Percentiles rank a stretch among this genome's conserved stretches.
phyloP scores from a whole-genome alignment of 2,113 vertebrate genomes.

The Apaloderma vittatum region DNA sequence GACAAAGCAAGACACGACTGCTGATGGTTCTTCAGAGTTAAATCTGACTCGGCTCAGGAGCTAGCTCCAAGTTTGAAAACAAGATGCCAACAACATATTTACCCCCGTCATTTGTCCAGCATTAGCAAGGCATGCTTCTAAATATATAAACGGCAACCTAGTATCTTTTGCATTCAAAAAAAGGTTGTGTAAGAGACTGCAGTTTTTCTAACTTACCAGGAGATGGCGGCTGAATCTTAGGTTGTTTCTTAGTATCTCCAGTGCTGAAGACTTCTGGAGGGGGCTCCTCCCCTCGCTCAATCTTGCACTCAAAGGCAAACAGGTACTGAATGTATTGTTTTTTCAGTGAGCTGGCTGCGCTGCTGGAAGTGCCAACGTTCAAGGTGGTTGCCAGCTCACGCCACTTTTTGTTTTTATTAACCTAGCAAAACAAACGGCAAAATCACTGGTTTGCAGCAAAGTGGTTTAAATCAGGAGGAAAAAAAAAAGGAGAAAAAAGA shows the following conservation, averaged over 20 bases:
- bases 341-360: conserved; percentile 93
- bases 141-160: not conserved
- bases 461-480: conserved; percentile 59
- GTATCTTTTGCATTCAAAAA: not conserved
- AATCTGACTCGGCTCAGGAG: not conserved
- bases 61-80: not conserved
- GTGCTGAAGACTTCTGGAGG: conserved; percentile 91
- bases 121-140: not conserved
- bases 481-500: not conserved
- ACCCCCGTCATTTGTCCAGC: not conserved
- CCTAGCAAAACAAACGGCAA: conserved; percentile 77
- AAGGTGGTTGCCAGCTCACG: conserved; percentile 90
- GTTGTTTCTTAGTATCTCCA: conserved; percentile 91
- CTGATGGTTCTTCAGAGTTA: not conserved
- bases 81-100: not conserved
- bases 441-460: conserved; percentile 46
- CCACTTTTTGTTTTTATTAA: conserved; percentile 99
- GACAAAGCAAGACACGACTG: not conserved
- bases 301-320: conserved; percentile 97
- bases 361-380: conserved; percentile 93
- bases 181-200: not conserved
- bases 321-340: conserved; percentile 98
- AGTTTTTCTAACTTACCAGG: conserved; percentile 85
- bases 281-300: conserved; percentile 94
- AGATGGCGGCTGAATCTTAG: conserved; percentile 96